A percentile compares a stretch with the other conserved stretches of the same genome.
Evolutionary conservation across 2,113 vertebrate species (phyloP).

Genomic region (Anolis carolinensis): DNA sequence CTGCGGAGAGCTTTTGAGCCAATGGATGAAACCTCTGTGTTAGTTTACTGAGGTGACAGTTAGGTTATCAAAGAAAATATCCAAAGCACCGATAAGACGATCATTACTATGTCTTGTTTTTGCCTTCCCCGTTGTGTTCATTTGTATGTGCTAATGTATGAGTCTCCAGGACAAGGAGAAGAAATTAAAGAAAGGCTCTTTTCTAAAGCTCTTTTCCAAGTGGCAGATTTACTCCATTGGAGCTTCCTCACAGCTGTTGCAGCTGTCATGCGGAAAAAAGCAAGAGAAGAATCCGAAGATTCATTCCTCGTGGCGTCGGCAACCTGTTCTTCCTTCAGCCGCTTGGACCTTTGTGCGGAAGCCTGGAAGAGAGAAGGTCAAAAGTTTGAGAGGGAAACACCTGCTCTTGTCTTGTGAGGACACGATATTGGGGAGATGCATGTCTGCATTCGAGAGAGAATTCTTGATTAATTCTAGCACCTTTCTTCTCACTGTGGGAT

Average conservation of each 20-base stretch:
- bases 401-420: too few species aligned
- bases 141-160: too few species aligned
- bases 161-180: neutral
- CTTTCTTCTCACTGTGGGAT: too few species aligned
- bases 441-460: too few species aligned
- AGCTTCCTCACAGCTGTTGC: slow-evolving; percentile 59
- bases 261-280: slow-evolving; percentile 38
- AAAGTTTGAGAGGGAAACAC: neutral
- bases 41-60: neutral
- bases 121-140: neutral
- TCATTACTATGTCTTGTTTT: neutral
- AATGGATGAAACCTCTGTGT: neutral
- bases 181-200: slow-evolving; percentile 31
- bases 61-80: neutral
- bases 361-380: neutral
- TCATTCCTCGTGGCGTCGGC: fast-evolving
- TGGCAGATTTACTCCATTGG: slow-evolving; percentile 59
- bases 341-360: fast-evolving
- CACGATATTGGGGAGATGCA: too few species aligned
- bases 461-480: too few species aligned
- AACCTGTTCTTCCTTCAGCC: neutral
- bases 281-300: fast-evolving
- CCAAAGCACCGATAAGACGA: neutral
- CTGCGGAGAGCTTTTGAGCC: too few species aligned
- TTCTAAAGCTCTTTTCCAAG: neutral